These are phyloP conservation scores for Mesoclemmys tuberculata DNA, from an alignment of 2,113 vertebrate genomes.

Conservation along the genomic window DNA sequence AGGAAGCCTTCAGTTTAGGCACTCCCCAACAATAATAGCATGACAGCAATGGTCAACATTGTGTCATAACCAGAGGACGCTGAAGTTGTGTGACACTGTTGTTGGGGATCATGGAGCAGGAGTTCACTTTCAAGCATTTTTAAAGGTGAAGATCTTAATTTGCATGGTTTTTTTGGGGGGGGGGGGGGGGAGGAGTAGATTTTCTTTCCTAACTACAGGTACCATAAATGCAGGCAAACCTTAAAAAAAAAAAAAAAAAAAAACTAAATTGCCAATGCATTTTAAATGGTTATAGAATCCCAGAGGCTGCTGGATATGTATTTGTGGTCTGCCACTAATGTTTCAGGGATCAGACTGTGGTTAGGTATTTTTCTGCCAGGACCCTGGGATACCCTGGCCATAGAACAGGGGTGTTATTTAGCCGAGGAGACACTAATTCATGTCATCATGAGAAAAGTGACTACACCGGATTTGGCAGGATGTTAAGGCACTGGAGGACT, in stretches of 20 bases:
- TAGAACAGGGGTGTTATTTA: background rate
- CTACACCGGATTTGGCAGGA: background rate
- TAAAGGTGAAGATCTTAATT: background rate
- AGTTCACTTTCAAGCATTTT: background rate
- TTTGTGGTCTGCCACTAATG: background rate
- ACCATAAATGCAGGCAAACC: background rate
- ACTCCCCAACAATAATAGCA: background rate
- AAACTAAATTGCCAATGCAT: background rate
- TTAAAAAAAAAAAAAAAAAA: background rate
- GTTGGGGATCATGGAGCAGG: background rate
- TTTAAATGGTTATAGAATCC: background rate
- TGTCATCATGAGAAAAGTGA: background rate
- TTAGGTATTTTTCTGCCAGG: background rate
- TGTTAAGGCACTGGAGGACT: conserved; percentile 16
- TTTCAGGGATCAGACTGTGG: background rate
- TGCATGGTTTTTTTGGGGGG: background rate
- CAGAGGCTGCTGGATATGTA: background rate
- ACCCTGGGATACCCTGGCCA: background rate
- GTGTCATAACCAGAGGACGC: background rate
- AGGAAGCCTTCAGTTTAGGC: background rate
- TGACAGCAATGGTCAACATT: background rate
- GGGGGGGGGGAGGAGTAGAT: background rate
- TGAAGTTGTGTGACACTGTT: background rate
- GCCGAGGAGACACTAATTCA: background rate
- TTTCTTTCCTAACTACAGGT: background rate